phyloP scores from a whole-genome alignment of 2,113 vertebrate species.

The Gallinago undulata region DNA sequence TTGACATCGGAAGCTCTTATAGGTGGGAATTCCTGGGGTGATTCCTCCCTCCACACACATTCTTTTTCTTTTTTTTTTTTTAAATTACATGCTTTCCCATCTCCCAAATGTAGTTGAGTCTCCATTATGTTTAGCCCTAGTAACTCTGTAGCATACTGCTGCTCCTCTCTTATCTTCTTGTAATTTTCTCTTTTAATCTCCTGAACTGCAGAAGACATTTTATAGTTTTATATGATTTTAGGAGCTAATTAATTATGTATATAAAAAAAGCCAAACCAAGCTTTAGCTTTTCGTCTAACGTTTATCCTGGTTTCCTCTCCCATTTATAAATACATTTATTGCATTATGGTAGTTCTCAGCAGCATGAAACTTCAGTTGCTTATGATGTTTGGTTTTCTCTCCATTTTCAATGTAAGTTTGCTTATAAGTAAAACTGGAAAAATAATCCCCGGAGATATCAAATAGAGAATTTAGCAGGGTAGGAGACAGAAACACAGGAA shows the following conservation, averaged over 20 bases:
- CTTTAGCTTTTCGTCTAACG: neutral
- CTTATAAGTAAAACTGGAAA: neutral
- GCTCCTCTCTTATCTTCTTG: neutral
- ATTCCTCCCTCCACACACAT: too few species aligned
- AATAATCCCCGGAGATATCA: neutral
- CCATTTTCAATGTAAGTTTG: neutral
- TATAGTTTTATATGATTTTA: neutral
- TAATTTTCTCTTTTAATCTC: neutral
- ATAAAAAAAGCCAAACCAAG: neutral
- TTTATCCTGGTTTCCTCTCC: neutral
- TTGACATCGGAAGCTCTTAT: neutral
- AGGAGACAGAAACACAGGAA: neutral
- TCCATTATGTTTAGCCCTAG: neutral
- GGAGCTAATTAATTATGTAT: neutral
- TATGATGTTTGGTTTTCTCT: neutral
- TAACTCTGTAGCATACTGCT: neutral
- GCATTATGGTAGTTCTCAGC: neutral
- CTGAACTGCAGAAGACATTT: neutral
- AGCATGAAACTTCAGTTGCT: neutral
- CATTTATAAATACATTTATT: neutral
- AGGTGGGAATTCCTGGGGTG: neutral
- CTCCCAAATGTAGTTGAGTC: neutral
- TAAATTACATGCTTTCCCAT: neutral
- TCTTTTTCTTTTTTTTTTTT: neutral
- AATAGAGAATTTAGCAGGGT: neutral